Evolutionary conservation across 2,113 vertebrate species (phyloP).

Genomic region (Eonycteris spelaea): DNA sequence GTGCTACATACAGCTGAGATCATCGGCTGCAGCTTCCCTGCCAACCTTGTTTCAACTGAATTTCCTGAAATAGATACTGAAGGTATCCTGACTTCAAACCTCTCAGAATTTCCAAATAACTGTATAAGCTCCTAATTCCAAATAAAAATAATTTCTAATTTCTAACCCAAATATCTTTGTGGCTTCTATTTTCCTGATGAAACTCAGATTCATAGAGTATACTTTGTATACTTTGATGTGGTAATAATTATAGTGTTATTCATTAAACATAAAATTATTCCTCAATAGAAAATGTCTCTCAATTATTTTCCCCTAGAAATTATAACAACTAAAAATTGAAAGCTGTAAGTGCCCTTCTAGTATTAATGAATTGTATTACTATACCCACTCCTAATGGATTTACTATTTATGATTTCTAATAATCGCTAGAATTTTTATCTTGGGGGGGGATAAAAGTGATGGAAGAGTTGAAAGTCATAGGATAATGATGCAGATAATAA

Average conservation of each 20-base stretch:
- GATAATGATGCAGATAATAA: neutral
- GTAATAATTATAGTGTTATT: neutral
- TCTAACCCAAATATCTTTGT: neutral
- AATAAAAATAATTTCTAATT: neutral
- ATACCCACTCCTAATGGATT: neutral
- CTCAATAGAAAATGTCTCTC: neutral
- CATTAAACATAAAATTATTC: constrained; percentile 22
- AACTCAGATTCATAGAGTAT: neutral
- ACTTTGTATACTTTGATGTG: neutral
- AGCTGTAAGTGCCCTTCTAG: neutral
- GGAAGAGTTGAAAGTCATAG: constrained; percentile 2
- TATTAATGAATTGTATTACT: neutral
- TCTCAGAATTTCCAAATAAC: constrained; percentile 16
- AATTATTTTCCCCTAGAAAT: constrained; percentile 10
- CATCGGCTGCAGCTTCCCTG: neutral
- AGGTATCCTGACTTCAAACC: neutral
- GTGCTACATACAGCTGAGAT: neutral
- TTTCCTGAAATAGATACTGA: neutral
- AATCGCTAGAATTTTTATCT: neutral
- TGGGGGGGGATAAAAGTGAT: neutral
- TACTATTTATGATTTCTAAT: constrained; percentile 3
- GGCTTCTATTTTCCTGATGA: neutral
- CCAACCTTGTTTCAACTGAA: neutral
- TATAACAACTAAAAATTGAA: neutral
- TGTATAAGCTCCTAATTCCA: neutral